Percentiles rank a stretch among this genome's conserved stretches.
These are phyloP conservation scores for Hirtodrosophila alboralis DNA, from an alignment of 2,888 invertebrate genomes.

Conservation along the genomic window DNA sequence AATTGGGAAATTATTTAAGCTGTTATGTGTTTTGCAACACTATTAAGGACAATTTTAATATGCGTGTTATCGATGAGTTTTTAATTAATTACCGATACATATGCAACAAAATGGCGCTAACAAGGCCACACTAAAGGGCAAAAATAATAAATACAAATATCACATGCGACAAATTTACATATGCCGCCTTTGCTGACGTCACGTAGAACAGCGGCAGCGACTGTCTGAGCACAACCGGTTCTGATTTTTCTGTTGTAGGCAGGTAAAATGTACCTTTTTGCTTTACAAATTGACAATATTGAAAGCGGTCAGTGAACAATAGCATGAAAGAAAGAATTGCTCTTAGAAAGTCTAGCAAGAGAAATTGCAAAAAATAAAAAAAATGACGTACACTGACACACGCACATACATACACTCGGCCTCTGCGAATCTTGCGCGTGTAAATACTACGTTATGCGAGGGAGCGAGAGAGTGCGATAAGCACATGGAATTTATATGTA, in stretches of 20 bases:
- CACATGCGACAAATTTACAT: constrained; percentile 50
- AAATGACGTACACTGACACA: constrained; percentile 13
- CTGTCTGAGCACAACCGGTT: constrained; percentile 33
- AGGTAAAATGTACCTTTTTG: constrained; percentile 30
- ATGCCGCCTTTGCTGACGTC: constrained; percentile 60
- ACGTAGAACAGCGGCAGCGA: constrained; percentile 24
- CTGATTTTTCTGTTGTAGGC: constrained; percentile 6
- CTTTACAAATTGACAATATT: constrained; percentile 19
- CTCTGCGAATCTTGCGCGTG: constrained; percentile 46
- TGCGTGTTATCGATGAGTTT: no score
- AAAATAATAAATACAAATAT: constrained; percentile 29
- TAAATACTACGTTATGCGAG: constrained; percentile 31
- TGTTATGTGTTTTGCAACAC: constrained; percentile 3
- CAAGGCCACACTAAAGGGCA: constrained; percentile 48
- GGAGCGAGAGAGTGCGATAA: constrained; percentile 55
- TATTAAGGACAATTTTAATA: constrained; percentile 9
- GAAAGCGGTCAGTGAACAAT: constrained; percentile 12
- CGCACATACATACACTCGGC: constrained; percentile 13
- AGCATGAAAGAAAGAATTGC: neutral
- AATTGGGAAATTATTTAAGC: no score
- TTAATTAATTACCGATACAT: neutral
- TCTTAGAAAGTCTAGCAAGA: constrained; percentile 21
- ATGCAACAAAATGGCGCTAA: constrained; percentile 49
- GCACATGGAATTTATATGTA: constrained; percentile 62
- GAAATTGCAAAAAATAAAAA: constrained; percentile 16